phyloP scores from a whole-genome alignment of 2,797 vertebrate species.

The Vireo griseus region DNA sequence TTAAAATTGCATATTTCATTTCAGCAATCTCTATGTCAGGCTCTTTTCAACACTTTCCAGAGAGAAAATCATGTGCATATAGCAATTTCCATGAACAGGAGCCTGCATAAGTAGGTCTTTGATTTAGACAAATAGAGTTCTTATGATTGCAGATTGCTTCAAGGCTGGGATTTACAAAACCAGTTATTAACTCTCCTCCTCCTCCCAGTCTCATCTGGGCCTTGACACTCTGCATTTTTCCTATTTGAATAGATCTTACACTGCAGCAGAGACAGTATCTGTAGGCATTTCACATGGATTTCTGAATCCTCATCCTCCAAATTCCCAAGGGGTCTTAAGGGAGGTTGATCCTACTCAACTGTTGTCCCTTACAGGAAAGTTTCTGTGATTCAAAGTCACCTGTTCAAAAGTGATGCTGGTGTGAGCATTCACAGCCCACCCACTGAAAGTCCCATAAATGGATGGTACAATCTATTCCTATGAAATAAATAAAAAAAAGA shows the following conservation, averaged over 20 bases:
- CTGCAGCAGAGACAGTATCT: neutral
- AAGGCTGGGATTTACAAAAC: neutral
- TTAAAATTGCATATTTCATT: neutral
- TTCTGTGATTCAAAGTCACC: neutral
- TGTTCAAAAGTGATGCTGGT: neutral
- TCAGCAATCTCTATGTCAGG: neutral
- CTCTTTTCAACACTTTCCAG: neutral
- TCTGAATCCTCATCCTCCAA: neutral
- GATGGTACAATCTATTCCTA: neutral
- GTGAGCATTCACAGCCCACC: neutral
- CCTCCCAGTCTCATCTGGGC: neutral
- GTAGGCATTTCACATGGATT: neutral
- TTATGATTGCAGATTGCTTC: neutral
- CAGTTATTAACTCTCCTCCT: neutral
- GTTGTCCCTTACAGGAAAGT: neutral
- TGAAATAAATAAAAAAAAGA: neutral
- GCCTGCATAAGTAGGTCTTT: neutral
- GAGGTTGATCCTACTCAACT: neutral
- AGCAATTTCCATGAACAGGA: neutral
- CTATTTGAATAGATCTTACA: neutral
- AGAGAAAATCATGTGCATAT: neutral
- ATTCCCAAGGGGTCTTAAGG: neutral
- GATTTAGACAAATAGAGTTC: neutral
- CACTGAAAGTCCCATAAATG: neutral
- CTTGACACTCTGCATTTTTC: neutral